Percentiles rank a stretch among this genome's conserved stretches.
These are phyloP conservation scores for Fregata magnificens DNA, from an alignment of 2,113 vertebrate genomes.

Conservation along the genomic window DNA sequence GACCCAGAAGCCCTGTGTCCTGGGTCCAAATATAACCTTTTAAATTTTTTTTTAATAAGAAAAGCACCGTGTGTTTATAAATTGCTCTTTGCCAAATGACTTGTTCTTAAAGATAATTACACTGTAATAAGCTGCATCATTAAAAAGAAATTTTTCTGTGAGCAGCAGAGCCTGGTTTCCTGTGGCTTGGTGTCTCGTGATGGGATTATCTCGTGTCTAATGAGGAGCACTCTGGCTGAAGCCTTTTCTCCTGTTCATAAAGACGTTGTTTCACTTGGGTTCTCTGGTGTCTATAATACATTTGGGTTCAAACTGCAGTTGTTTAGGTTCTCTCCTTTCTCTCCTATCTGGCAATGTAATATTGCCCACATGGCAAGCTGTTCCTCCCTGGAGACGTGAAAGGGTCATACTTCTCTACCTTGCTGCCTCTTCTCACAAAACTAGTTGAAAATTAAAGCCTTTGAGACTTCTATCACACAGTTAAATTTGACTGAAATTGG, in stretches of 20 bases:
- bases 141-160: constrained; percentile 6
- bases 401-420: background rate
- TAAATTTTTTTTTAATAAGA: background rate
- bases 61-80: background rate
- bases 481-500: background rate
- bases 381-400: background rate
- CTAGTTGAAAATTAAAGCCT: background rate
- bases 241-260: constrained; percentile 29
- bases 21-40: background rate
- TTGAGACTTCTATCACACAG: background rate
- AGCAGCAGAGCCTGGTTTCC: constrained; percentile 9
- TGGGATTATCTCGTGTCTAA: constrained; percentile 19
- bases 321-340: background rate
- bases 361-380: background rate
- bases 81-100: background rate
- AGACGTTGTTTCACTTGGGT: background rate
- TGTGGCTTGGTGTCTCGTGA: background rate
- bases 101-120: background rate
- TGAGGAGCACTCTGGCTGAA: constrained; percentile 6
- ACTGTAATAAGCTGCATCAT: constrained; percentile 12
- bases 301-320: background rate
- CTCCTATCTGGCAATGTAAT: background rate
- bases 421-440: background rate
- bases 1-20: background rate
- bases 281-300: background rate